Base-by-base conservation (phyloP, 2,113 vertebrate genomes). In the Lota lota region DNA sequence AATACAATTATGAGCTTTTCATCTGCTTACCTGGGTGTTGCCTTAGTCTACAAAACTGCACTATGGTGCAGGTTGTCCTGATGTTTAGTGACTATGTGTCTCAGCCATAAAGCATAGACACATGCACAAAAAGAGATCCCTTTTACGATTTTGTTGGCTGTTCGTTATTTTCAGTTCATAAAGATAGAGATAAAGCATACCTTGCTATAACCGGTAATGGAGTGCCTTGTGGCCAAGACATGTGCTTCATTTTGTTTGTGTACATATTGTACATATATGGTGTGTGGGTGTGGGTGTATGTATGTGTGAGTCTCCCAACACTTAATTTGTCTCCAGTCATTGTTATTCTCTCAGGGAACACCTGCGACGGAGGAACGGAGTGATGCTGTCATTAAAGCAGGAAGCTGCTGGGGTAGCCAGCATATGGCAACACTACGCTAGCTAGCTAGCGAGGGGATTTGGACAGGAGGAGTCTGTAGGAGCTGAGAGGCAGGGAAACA, bases 401-500 rank as follows among this genome's bases (percentile, higher is more conserved):
- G 57, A 20, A 65, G 59, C 5, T 2, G 21, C 22, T 21, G 6
- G 24, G 15, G 58, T 50, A 65, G 63, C 28, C 22, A 62, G 10
- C 66, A 50, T 56, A 61, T 61, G 16, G 74, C 54, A 50, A 58
- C 67, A 66, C 66, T 40, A 65, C 21, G 20, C 20, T 60, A 60
- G 21, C 58, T 22, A 60, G 58, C 58, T 60, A 60, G 58, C 21
- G n/a, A 6, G 17, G 5, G 53, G 18, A n/a, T 20, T 51, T 14
- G n/a, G 59, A 69, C 68, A 64, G 62, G 40, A 63, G 66, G 3
- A 33, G 22, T 63, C 24, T 54, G 2, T 22, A 58, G 72, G 15
- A 72, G 72, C 58, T 51, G 57, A 61, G 73, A 66, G 22, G 60
- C 20, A 5, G 53, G 69, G 64, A 61, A 67, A 60, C 50, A 62